Base-by-base conservation (phyloP, 1,140 invertebrate genomes). In the Planococcus citri region DNA sequence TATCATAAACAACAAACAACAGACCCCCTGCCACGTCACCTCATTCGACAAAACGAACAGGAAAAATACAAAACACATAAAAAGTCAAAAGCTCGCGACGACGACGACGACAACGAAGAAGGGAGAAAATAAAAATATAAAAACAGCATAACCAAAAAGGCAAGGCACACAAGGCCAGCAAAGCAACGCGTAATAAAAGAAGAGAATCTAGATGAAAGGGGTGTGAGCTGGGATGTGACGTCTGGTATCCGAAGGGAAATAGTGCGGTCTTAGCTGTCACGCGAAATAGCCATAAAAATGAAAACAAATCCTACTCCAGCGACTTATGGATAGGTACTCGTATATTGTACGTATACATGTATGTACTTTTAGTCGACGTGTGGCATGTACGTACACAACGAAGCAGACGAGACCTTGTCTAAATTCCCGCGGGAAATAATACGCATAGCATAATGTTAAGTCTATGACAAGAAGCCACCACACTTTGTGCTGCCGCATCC, bases 241-340 rank as follows among this genome's bases (percentile, higher is more conserved):
- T 17, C 25, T 12, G n/a, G n/a, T 64, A 22, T 64, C 60, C 60
- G 20, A 22, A 64, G 60, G 60, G 60, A 64, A 64, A 64, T 24
- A 51, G 6, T 25, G 60, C 60, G 60, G 60, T 64, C 25, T 64
- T 25, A 12, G 25, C 22, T 64, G 60, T 64, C 60, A 64, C 60
- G 25, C 60, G 60, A 64, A 64, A 64, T 64, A 64, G 60, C 60
- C 60, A 64, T 64, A 64, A 64, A 64, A 64, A 64, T 64, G 60
- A 64, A 64, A 64, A 64, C 60, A 64, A 64, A 64, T 64, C 60
- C 60, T 64, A 64, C 60, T 64, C 60, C 22, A 64, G 60, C 60
- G 60, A 64, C 60, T 64, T 64, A 64, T 58, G 17, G n/a, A n/a
- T n/a, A n/a, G n/a, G n/a, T n/a, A n/a, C n/a, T 58, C 17, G 17